phyloP scores from a whole-genome alignment of 2,797 vertebrate species.

The Gallinago solitaria region DNA sequence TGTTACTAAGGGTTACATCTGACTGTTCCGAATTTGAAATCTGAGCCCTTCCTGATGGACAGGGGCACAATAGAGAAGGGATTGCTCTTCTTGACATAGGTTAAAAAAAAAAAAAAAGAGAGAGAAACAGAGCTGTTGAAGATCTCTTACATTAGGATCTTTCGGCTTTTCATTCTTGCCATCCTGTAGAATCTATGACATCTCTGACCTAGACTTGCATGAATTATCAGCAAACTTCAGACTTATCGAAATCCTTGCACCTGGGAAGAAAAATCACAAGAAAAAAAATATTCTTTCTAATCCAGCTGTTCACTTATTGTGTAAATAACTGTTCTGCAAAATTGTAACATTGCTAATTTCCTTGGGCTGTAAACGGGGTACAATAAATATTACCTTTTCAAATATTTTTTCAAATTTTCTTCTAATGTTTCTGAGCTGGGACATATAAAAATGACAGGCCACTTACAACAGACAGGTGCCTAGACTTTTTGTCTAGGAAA shows the following conservation, averaged over 20 bases:
- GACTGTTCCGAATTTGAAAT: not conserved
- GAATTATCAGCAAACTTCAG: not conserved
- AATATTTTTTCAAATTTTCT: not conserved
- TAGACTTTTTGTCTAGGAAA: not conserved
- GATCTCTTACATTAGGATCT: not conserved
- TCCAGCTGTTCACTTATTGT: not conserved
- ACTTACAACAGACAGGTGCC: not conserved
- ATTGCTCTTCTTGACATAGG: not conserved
- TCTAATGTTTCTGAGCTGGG: not conserved
- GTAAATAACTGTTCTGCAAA: not conserved
- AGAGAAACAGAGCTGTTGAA: not conserved
- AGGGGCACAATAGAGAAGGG: not conserved
- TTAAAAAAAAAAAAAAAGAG: not conserved
- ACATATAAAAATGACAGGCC: not conserved
- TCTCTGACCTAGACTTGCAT: not conserved
- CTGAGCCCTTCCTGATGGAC: not conserved
- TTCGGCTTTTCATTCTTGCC: not conserved
- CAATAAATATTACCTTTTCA: not conserved
- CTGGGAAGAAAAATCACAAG: not conserved
- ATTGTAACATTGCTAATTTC: not conserved
- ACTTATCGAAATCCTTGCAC: not conserved
- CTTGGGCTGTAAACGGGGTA: not conserved
- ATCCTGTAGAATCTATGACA: not conserved
- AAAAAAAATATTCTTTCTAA: not conserved
- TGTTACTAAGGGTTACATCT: not conserved